Percentiles rank a stretch among this genome's conserved stretches.
These are phyloP conservation scores for Xenopus laevis DNA, from an alignment of 2,113 vertebrate species.

Conservation along the genomic window DNA sequence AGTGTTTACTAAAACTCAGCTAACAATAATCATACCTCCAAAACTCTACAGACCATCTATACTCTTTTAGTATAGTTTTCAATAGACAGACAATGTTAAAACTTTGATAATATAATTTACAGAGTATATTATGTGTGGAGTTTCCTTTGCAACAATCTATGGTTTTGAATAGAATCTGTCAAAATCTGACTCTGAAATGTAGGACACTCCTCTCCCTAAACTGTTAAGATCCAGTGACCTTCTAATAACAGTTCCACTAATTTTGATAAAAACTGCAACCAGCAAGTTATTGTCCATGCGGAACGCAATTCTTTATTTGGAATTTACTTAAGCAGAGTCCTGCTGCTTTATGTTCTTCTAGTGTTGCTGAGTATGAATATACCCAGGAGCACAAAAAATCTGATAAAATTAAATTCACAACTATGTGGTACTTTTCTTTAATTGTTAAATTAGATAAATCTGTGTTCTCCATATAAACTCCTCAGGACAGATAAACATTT, in stretches of 20 bases:
- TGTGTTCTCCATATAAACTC: slow-evolving; percentile 49
- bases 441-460: slow-evolving; percentile 50
- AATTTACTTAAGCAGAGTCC: slow-evolving; percentile 35
- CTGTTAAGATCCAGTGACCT: slow-evolving; percentile 12
- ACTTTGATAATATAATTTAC: too few relatives aligned
- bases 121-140: too few relatives aligned
- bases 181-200: too few relatives aligned
- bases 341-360: slow-evolving; percentile 20
- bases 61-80: too few relatives aligned
- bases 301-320: slow-evolving; percentile 34
- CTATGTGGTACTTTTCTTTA: slow-evolving; percentile 44
- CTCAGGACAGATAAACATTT: slow-evolving; percentile 46
- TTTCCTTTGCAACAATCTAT: too few relatives aligned
- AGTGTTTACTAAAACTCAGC: too few relatives aligned
- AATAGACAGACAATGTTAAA: too few relatives aligned
- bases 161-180: too few relatives aligned
- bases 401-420: slow-evolving; percentile 48
- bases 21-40: too few relatives aligned
- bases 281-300: slow-evolving; percentile 1
- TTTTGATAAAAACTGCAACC: slow-evolving; percentile 33
- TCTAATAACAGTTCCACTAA: slow-evolving; percentile 14
- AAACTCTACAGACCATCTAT: too few relatives aligned
- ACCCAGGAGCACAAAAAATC: slow-evolving; percentile 42
- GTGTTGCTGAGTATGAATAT: slow-evolving; percentile 12
- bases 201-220: too few relatives aligned